phyloP scores from a whole-genome alignment of 2,797 vertebrate species.

The Antennarius maculatus region DNA sequence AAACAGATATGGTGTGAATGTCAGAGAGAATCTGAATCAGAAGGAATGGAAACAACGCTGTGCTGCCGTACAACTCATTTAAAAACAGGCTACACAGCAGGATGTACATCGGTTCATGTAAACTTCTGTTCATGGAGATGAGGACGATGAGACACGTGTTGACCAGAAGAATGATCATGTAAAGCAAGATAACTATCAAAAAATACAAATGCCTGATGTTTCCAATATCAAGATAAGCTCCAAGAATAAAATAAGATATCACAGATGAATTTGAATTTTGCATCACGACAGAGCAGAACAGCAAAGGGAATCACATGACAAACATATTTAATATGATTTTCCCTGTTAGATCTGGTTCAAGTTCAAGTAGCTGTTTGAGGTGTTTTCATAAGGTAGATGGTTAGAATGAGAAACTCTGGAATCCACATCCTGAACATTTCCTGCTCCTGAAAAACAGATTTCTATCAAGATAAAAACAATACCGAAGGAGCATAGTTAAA shows the following conservation, averaged over 20 bases:
- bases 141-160: conserved; percentile 40
- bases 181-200: conserved; percentile 3
- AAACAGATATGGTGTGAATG: conserved; percentile 38
- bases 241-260: conserved; percentile 33
- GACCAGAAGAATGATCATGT: background rate
- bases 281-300: background rate
- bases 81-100: conserved; percentile 24
- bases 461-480: no score
- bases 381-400: no score
- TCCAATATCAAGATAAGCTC: conserved; percentile 15
- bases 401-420: no score
- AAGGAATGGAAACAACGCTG: conserved; percentile 3
- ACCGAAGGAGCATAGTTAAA: no score
- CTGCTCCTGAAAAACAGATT: no score
- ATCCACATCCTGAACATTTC: no score
- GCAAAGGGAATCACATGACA: no score
- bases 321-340: no score
- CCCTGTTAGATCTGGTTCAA: no score
- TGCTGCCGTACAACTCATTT: conserved; percentile 64
- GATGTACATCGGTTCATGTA: conserved; percentile 72
- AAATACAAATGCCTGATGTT: conserved; percentile 37
- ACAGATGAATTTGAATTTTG: background rate
- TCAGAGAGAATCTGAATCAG: conserved; percentile 41
- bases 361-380: no score
- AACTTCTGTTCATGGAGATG: conserved; percentile 47